These are phyloP conservation scores for Hormaphis cornu DNA, from an alignment of 1,140 invertebrate genomes.

Conservation along the genomic window DNA sequence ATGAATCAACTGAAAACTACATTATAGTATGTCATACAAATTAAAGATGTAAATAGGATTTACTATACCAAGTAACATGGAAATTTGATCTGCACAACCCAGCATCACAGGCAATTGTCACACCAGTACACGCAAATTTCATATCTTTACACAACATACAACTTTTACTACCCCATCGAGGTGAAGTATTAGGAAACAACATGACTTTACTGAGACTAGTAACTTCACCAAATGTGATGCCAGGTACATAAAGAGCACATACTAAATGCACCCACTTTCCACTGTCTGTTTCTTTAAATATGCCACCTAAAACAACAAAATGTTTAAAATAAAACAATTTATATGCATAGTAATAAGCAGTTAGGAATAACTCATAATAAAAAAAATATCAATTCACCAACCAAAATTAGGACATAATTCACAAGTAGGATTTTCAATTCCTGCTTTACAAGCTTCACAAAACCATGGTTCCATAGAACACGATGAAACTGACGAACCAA, in stretches of 20 bases:
- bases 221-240: slow-evolving; percentile 94
- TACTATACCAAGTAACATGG: slow-evolving; percentile 84
- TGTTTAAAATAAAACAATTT: neutral
- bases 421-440: slow-evolving; percentile 71
- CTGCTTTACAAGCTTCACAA: slow-evolving; percentile 93
- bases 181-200: slow-evolving; percentile 91
- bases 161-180: slow-evolving; percentile 82
- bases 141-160: slow-evolving; percentile 81
- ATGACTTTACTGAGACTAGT: slow-evolving; percentile 76
- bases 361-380: too few species aligned
- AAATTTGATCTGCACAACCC: slow-evolving; percentile 96
- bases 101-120: slow-evolving; percentile 93
- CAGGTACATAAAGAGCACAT: slow-evolving; percentile 90
- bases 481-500: slow-evolving; percentile 79
- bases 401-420: slow-evolving; percentile 77
- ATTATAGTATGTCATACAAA: neutral
- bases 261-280: slow-evolving; percentile 96
- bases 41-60: neutral
- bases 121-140: slow-evolving; percentile 77
- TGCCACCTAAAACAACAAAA: slow-evolving; percentile 57
- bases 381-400: slow-evolving; percentile 37
- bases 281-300: slow-evolving; percentile 93
- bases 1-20: slow-evolving; percentile 21
- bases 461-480: slow-evolving; percentile 96
- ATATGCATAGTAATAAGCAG: neutral